These are phyloP conservation scores for Drosophila phalerata DNA, from an alignment of 2,888 invertebrate species.

Conservation along the genomic window DNA sequence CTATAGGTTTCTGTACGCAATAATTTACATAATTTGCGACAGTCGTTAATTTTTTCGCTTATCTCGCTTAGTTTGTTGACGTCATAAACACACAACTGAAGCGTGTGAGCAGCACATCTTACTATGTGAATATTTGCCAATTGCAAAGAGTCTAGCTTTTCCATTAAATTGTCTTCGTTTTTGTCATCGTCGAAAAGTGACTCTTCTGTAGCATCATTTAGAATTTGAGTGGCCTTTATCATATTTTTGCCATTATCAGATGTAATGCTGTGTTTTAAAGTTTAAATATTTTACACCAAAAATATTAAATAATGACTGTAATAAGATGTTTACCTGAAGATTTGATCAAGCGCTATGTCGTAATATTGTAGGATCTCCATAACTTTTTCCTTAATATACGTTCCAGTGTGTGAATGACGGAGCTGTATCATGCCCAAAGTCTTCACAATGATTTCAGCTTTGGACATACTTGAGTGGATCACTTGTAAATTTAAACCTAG, in stretches of 20 bases:
- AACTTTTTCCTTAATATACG: constrained; percentile 20
- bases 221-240: neutral
- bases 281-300: neutral
- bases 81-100: too few relatives aligned
- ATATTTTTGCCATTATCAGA: neutral
- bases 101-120: too few relatives aligned
- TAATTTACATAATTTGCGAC: neutral
- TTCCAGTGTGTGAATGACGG: constrained; percentile 7
- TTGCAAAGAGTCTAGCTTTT: constrained; percentile 7
- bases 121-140: constrained; percentile 23
- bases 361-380: constrained; percentile 14
- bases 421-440: constrained; percentile 21
- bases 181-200: neutral
- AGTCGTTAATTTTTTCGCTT: neutral
- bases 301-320: too few relatives aligned
- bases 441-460: constrained; percentile 14
- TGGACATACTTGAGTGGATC: neutral
- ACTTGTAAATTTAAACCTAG: neutral
- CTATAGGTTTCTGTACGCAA: too few relatives aligned
- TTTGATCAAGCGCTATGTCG: constrained; percentile 24
- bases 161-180: neutral
- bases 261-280: neutral
- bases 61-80: neutral
- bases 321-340: constrained; percentile 18
- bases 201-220: neutral